Evolutionary conservation across 23 tunicate species (phyloP), one percentile per base, ranked within the genome.

Genomic region (Trididemnum nubilum): DNA sequence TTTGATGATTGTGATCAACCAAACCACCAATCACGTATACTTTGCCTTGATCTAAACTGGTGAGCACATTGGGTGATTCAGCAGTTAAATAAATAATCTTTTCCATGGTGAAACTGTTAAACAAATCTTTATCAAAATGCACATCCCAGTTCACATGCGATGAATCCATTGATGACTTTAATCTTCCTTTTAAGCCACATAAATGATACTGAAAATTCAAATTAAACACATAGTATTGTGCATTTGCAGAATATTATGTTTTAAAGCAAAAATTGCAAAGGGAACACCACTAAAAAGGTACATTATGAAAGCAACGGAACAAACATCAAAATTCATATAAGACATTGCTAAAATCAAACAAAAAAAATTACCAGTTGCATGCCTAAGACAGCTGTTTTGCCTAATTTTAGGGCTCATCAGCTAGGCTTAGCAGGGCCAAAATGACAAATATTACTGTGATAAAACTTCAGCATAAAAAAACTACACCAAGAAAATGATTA

Each of bases 21-120:
- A 93, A 54, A 2, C 98, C 98, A 58, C 98, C 98, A 72, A 93
- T 93, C 1, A 88, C 93, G 78, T 93, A 93, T 7, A 93, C 89
- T 72, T 65, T 84, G 44, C 93, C 98, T 12, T 75, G 69, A 36
- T 88, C 57, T 35, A 93, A 4, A 40, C 65, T 64, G 33, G 61
- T 25, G 27, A 93, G 50, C 2, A 80, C 81, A 72, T 83, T 79
- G 2, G 63, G 49, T 18, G 98, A 87, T 75, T 93, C 98, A 0
- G 98, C 86, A 22, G 89, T 83, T 4, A 93, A 63, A 67, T 93
- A 93, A 39, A 84, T 82, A 37, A 93, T 15, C 15, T 87, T 79
- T 36, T 88, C 77, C 35, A 71, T 73, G 21, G 38, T 19, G 73
- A 76, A 81, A 28, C 35, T 65, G 32, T 91, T 65, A 26, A 72